These are phyloP conservation scores for Eubasilissa regina DNA, from an alignment of 1,140 invertebrate species.

Conservation along the genomic window DNA sequence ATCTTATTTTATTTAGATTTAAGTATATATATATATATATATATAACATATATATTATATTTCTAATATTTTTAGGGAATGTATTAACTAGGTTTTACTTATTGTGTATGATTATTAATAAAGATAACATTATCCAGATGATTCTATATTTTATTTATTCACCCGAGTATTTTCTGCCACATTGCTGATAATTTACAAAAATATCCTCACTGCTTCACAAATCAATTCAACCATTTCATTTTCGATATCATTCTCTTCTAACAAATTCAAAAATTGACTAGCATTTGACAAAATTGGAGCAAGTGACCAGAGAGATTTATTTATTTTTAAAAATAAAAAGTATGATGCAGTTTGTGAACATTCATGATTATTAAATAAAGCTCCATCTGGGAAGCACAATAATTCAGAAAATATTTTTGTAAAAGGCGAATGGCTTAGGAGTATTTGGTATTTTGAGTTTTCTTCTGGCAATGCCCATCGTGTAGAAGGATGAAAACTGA, in stretches of 20 bases:
- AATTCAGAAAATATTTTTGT: too few relatives aligned
- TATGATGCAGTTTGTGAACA: too few relatives aligned
- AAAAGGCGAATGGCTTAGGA: too few relatives aligned
- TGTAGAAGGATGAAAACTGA: too few relatives aligned
- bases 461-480: too few relatives aligned
- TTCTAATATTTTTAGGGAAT: slow-evolving; percentile 29
- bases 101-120: slow-evolving; percentile 42
- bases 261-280: not conserved
- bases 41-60: slow-evolving; percentile 10
- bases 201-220: not conserved
- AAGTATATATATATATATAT: not conserved
- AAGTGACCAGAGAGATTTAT: too few relatives aligned
- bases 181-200: not conserved
- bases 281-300: too few relatives aligned
- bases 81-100: slow-evolving; percentile 39
- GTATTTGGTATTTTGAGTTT: too few relatives aligned
- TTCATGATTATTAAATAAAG: too few relatives aligned
- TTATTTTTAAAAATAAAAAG: too few relatives aligned
- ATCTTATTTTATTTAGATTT: not conserved
- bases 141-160: slow-evolving; percentile 27
- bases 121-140: slow-evolving; percentile 36
- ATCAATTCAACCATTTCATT: not conserved
- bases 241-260: not conserved
- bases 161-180: not conserved
- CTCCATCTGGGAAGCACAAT: too few relatives aligned